A percentile compares a stretch with the other conserved stretches of the same genome.
Evolutionary conservation across 1,140 invertebrate species (phyloP).

Genomic region (Lamellibrachia luymesi): DNA sequence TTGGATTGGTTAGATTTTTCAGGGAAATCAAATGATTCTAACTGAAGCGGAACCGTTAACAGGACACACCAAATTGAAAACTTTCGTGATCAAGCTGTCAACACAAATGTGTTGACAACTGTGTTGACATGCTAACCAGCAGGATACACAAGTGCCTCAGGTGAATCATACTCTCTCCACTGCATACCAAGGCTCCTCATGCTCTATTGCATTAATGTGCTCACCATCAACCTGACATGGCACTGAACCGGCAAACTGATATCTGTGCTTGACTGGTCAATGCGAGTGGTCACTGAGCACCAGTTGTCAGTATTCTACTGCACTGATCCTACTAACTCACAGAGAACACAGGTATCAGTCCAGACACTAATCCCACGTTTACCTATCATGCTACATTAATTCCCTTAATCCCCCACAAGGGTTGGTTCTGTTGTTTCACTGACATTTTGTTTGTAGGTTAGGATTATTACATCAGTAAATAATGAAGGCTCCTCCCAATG

Average conservation of each 20-base stretch:
- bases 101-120: too few species aligned
- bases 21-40: too few species aligned
- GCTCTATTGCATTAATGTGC: neutral
- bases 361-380: neutral
- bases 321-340: neutral
- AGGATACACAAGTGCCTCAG: neutral
- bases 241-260: too few species aligned
- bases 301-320: neutral
- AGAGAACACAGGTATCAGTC: too few species aligned
- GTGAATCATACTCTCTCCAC: neutral
- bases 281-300: neutral
- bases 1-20: too few species aligned
- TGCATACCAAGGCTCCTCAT: neutral
- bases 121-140: neutral
- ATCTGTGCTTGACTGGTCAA: neutral
- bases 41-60: too few species aligned
- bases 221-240: neutral
- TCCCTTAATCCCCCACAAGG: neutral
- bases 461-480: neutral
- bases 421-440: neutral
- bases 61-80: too few species aligned
- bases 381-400: neutral
- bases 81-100: too few species aligned
- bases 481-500: too few species aligned
- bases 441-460: neutral